These are phyloP conservation scores for Eulemur macaco DNA, from an alignment of 2,113 vertebrate genomes.

Conservation along the genomic window DNA sequence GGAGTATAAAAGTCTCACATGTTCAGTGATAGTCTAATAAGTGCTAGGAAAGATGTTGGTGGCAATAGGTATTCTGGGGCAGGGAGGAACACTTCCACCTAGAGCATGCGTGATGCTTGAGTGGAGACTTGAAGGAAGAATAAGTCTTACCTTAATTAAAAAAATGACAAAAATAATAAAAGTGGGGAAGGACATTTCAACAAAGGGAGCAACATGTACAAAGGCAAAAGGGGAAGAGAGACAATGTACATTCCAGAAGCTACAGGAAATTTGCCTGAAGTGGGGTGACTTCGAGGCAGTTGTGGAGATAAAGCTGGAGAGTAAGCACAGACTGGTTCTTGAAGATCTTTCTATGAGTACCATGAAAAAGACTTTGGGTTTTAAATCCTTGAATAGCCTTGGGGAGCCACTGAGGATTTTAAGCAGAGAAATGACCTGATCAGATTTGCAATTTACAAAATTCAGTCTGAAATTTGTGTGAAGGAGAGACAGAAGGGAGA, in stretches of 20 bases:
- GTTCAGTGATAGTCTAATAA: neutral
- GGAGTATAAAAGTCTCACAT: neutral
- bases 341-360: neutral
- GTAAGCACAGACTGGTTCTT: neutral
- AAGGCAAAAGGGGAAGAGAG: neutral
- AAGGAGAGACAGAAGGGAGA: neutral
- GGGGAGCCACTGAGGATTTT: neutral
- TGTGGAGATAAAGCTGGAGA: neutral
- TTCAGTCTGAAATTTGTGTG: neutral
- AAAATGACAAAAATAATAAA: neutral
- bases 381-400: neutral
- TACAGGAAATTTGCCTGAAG: neutral
- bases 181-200: neutral
- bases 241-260: neutral
- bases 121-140: neutral
- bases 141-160: neutral
- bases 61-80: neutral
- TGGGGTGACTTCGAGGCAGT: neutral
- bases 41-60: neutral
- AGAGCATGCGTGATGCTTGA: neutral
- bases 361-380: neutral
- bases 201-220: neutral
- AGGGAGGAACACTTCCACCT: neutral
- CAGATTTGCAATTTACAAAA: neutral
- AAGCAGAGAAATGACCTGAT: neutral